Base-by-base conservation (phyloP, 2,113 vertebrate genomes). In the Eleginops maclovinus region DNA sequence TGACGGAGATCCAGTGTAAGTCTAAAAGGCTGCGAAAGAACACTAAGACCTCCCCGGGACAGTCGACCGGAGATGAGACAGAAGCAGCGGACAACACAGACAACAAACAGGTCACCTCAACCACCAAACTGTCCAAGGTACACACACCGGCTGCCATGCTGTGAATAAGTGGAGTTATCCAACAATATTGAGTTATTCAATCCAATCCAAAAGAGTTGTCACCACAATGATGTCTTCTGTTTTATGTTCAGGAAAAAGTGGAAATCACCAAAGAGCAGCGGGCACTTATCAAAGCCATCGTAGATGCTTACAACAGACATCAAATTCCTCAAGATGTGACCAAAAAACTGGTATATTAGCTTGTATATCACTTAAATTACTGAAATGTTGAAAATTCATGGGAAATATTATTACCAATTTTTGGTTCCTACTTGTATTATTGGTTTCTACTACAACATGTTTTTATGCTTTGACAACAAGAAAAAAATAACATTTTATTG, bases 1-100 rank as follows among this genome's bases (percentile, higher is more conserved):
- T 99, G 90, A 99, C 98, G 64, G 98, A 99, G 94, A 99, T 99
- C 89, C 98, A 99, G 64, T 99, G 98, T 90, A 99, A 99, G 86
- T 99, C 98, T 46, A 99, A 99, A 93, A 93, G 97, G 66, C 93
- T 99, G 53, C 94, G 97, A 51, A 99, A 99, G 93, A 96, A 96
- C 28, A 94, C 95, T 79, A 96, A 96, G 58, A 91, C 95, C 62
- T 95, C 90, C 0, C 83, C 93, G 3, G 96, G 96, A 54, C 92
- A 95, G 78, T 88, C 89, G 0, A 56, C 66, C 3, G 93, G 28
- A 17, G 96, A 98, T 44, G 96, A 97, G 71, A 88, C 83, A 0
- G 96, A 98, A 77, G 94, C 89, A 8, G 80, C 71, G 0, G 96
- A 98, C 83, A 92, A 91, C 50, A 86, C 93, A 0, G 96, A 98